Percentiles rank a stretch among this genome's conserved stretches.
phyloP scores from a whole-genome alignment of 2,888 invertebrate species.

The Hymenopus coronatus region DNA sequence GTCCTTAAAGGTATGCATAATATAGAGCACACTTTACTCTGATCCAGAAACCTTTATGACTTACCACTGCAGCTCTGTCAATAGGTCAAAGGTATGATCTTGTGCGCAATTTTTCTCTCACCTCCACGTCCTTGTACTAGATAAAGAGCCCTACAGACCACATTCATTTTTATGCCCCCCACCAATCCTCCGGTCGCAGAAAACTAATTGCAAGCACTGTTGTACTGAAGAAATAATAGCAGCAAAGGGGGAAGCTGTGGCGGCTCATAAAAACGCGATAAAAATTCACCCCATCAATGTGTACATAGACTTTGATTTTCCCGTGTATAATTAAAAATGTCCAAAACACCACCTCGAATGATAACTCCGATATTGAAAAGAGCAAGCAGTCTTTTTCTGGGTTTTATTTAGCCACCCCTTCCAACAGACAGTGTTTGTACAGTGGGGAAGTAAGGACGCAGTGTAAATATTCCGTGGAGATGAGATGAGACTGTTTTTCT shows the following conservation, averaged over 20 bases:
- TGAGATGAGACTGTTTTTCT: neutral
- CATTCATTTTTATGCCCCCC: neutral
- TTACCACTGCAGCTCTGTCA: neutral
- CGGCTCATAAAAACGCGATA: slow-evolving; percentile 4
- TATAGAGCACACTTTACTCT: too few relatives aligned
- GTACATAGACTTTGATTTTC: neutral
- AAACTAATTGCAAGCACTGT: neutral
- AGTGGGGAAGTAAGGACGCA: neutral
- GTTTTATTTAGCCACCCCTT: too few relatives aligned
- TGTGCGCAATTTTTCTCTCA: neutral
- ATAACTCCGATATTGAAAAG: slow-evolving; percentile 6
- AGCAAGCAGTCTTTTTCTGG: neutral
- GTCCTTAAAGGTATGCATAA: too few relatives aligned
- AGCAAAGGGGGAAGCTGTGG: neutral
- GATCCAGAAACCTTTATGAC: neutral
- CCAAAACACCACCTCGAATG: slow-evolving; percentile 12
- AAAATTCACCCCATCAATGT: neutral
- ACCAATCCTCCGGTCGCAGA: neutral
- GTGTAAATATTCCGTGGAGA: neutral
- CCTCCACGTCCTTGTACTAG: neutral
- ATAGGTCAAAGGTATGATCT: neutral
- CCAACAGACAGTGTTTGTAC: neutral
- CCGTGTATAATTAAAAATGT: slow-evolving; percentile 27
- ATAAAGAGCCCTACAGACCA: neutral
- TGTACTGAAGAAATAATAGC: neutral